These are phyloP conservation scores for Herpetotheres cachinnans DNA, from an alignment of 2,113 vertebrate species.

Conservation along the genomic window DNA sequence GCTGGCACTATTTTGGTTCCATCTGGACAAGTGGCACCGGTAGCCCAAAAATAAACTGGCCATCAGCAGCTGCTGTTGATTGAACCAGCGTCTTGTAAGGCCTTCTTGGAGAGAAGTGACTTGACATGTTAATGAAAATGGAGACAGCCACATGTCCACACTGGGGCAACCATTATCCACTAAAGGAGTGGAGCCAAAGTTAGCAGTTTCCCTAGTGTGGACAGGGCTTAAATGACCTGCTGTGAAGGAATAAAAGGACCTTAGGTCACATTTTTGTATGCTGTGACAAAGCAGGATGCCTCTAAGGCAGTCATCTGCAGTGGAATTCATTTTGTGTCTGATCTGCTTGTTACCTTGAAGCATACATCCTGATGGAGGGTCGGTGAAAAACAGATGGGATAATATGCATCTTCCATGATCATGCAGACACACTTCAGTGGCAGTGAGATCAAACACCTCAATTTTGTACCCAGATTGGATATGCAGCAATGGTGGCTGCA, in stretches of 20 bases:
- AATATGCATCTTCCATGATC: not conserved
- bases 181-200: not conserved
- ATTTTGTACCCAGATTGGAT: not conserved
- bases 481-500: not conserved
- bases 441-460: not conserved
- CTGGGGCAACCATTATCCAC: not conserved
- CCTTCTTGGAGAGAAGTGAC: not conserved
- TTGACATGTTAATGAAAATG: not conserved
- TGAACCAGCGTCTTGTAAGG: not conserved
- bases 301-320: not conserved
- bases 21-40: not conserved
- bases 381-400: slow-evolving; percentile 27
- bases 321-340: not conserved
- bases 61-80: not conserved
- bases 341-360: not conserved
- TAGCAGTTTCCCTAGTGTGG: not conserved
- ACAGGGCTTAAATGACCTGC: not conserved
- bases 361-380: not conserved
- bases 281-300: not conserved
- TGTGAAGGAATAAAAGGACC: not conserved
- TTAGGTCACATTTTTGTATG: not conserved
- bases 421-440: not conserved
- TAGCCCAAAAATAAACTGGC: not conserved
- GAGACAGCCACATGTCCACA: not conserved
- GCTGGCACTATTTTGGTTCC: not conserved